Base-by-base conservation (phyloP, 2,797 vertebrate genomes). In the Sandelia bainsii region DNA sequence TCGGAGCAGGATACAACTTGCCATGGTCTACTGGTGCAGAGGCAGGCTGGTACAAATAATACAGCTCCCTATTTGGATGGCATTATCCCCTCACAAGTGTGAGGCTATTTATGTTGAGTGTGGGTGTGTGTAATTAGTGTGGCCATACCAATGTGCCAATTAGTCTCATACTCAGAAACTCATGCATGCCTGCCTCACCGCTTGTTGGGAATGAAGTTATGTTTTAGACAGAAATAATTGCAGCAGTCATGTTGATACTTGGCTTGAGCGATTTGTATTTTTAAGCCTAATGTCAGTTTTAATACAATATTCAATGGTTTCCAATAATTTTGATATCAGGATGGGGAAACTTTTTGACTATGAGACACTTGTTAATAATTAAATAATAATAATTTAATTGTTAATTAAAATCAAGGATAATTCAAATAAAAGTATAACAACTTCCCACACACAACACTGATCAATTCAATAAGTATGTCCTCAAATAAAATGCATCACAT, bases 71-170 rank as follows among this genome's bases (percentile, higher is more conserved):
- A 6, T 81, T 84, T 82, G 61, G 79, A 81, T 72, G 37, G 62
- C 73, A 70, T 78, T 70, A 82, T 79, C 67, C 73, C 60, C 45
- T 77, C 73, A 37, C 44, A 81, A 77, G 76, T 75, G 77, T 11
- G 66, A 69, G 69, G 63, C 75, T 86, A 81, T 91, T 82, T 87
- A 60, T 83, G 79, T 62, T 52, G 63, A 70, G 74, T 73, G 84
- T 81, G 69, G 75, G 75, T 19, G 77, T 77, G 32, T 70, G 70
- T 87, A 85, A 89, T 80, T 72, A 90, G 79, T 79, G 83, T 69
- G 79, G 85, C 79, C 82, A 62, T 56, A 81, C 72, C 77, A 62
- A 44, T 13, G 78, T 77, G 76, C 79, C 82, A 83, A 79, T 87
- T 91, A 84, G 76, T 72, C 63, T 51, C 19, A 2, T 68, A 20